Evolutionary conservation across 2,888 invertebrate species (phyloP), one percentile per base, ranked within the genome.

Genomic region (Drosophila sordidapex): DNA sequence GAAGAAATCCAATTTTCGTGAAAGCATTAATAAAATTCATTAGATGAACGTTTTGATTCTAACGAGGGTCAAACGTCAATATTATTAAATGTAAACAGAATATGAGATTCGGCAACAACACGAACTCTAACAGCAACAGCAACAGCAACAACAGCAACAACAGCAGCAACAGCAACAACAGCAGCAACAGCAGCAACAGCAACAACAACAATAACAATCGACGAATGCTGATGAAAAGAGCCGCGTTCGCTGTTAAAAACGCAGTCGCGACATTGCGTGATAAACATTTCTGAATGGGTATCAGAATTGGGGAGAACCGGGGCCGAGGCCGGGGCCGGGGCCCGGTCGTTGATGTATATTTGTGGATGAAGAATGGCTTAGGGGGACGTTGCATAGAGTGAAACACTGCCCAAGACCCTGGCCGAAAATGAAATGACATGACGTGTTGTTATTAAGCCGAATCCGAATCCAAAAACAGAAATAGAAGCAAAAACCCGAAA

Each of bases 371-470:
- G 67, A 48, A 54, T 38, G 48, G 49, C 31, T 36, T 40, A 13
- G 33, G 61, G 49, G 56, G 25, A 46, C n/a, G 70, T 25, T 21
- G 52, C 51, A 18, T 31, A n/a, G 35, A 51, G 52, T 21, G 8
- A 52, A 21, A 6, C 21, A 21, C 43, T 40, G 58, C 21, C 57
- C 56, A 46, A 60, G 61, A 70, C 66, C 61, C 67, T 63, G 76
- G 74, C 70, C 73, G 75, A 79, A 83, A 81, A 90, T 90, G 89
- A 91, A 91, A 91, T 91, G 91, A 90, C 88, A 88, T 89, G 91
- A 90, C 91, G 90, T 90, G 91, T 87, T 82, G 89, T 77, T 82
- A 89, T 86, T 88, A 83, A 87, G 88, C 85, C 78, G 88, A 74
- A 79, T 66, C 65, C 74, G 85, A 74, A 78, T 60, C 64, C 66